Conservation (phyloP, 30 jellyfish, hydroid and myxozoan genomes). For the Hydra vulgaris region DNA sequence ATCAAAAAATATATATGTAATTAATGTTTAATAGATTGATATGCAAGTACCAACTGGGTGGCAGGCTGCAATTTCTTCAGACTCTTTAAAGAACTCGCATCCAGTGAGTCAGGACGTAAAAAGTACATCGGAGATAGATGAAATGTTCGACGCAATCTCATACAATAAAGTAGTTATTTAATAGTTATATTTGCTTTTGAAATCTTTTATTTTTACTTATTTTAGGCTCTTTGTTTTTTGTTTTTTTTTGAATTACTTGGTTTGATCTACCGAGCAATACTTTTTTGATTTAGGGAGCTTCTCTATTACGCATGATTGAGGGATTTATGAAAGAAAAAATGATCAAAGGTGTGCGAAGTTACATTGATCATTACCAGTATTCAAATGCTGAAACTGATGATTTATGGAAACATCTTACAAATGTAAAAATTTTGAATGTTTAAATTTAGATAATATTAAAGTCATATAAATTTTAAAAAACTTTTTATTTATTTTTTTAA, state of each 20-base stretch:
- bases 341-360: constrained; percentile 67
- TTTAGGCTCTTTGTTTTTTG: not conserved
- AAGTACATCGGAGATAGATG: constrained; percentile 88
- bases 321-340: constrained; percentile 71
- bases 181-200: not conserved
- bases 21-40: constrained; percentile 46
- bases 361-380: constrained; percentile 45
- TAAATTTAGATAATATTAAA: not conserved
- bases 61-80: constrained; percentile 90
- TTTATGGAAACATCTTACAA: constrained; percentile 62
- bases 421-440: constrained; percentile 29
- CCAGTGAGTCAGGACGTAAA: constrained; percentile 82
- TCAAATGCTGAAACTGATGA: constrained; percentile 94
- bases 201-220: too few relatives aligned
- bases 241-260: not conserved
- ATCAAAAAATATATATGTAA: not conserved
- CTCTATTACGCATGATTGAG: constrained; percentile 86
- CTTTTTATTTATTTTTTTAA: not conserved
- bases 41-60: constrained; percentile 93
- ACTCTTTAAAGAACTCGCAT: constrained; percentile 85
- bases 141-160: constrained; percentile 92
- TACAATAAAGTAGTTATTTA: constrained; percentile 70
- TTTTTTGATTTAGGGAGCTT: constrained; percentile 75
- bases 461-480: not conserved
- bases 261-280: not conserved